Evolutionary conservation across 1,140 invertebrate species (phyloP).

Genomic region (Diachasmimorpha longicaudata): DNA sequence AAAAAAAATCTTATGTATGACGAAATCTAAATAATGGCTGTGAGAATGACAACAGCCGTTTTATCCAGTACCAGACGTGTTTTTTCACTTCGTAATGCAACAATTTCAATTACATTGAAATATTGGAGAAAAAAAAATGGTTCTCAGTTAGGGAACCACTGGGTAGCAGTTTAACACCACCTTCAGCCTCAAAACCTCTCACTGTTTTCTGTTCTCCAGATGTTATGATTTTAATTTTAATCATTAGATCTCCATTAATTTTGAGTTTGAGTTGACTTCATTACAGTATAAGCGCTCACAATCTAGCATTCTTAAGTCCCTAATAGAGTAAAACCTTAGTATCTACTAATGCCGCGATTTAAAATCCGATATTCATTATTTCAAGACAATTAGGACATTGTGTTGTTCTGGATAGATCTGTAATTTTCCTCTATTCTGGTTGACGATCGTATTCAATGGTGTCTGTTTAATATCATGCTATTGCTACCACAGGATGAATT

Average conservation of each 20-base stretch:
- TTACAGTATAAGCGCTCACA: background rate
- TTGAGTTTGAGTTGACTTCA: background rate
- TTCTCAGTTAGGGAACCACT: background rate
- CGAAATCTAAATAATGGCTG: background rate
- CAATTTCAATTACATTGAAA: background rate
- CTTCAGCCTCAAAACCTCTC: slow-evolving; percentile 8
- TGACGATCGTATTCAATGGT: background rate
- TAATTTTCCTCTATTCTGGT: background rate
- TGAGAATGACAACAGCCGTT: slow-evolving; percentile 33
- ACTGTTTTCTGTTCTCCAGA: background rate
- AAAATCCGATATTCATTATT: background rate
- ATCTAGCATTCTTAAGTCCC: background rate
- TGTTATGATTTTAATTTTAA: background rate
- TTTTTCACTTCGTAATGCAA: background rate
- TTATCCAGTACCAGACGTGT: slow-evolving; percentile 49
- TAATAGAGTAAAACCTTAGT: background rate
- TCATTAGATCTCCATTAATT: background rate
- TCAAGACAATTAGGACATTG: background rate
- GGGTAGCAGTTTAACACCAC: background rate
- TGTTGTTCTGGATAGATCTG: too few species aligned
- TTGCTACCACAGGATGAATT: background rate
- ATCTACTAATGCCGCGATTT: background rate
- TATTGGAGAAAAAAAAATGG: background rate
- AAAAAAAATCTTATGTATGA: background rate
- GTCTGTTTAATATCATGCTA: background rate